Conservation (phyloP, 2,888 invertebrate species). For the Gibbula magus region DNA sequence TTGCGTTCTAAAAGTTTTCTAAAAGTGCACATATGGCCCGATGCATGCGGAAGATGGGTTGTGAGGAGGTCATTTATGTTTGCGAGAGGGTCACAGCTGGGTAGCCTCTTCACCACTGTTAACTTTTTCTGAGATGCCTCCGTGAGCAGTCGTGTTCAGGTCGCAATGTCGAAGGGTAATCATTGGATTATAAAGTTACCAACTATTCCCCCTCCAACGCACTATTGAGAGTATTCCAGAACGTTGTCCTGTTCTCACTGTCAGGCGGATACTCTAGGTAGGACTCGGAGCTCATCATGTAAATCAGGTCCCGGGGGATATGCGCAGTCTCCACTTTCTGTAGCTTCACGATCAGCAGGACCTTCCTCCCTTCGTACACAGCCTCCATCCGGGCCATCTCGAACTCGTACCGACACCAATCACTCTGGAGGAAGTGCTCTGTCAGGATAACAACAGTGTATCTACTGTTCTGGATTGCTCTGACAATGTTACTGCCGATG, state of each 20-base stretch:
- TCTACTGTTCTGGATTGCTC: neutral
- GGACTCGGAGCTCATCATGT: neutral
- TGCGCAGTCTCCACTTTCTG: neutral
- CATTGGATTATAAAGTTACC: too few species aligned
- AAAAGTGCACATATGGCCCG: too few species aligned
- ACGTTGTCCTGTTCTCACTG: neutral
- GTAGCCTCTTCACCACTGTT: too few species aligned
- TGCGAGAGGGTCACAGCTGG: too few species aligned
- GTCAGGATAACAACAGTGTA: neutral
- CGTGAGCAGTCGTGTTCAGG: too few species aligned
- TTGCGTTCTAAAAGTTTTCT: too few species aligned
- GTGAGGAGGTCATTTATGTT: too few species aligned
- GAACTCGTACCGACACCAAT: conserved; percentile 1
- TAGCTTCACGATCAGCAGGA: neutral
- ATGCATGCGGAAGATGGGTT: too few species aligned
- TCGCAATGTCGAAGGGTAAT: too few species aligned
- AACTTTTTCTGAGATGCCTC: too few species aligned
- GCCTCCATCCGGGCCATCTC: conserved; percentile 3
- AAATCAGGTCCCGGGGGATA: neutral
- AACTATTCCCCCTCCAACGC: neutral
- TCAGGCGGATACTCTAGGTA: neutral
- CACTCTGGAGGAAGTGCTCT: neutral
- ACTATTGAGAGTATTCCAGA: neutral
- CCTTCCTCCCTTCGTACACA: neutral
- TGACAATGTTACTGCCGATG: neutral